Percentiles rank a stretch among this genome's conserved stretches.
These are phyloP conservation scores for Trichonephila inaurata DNA, from an alignment of 1,140 invertebrate species.

Conservation along the genomic window DNA sequence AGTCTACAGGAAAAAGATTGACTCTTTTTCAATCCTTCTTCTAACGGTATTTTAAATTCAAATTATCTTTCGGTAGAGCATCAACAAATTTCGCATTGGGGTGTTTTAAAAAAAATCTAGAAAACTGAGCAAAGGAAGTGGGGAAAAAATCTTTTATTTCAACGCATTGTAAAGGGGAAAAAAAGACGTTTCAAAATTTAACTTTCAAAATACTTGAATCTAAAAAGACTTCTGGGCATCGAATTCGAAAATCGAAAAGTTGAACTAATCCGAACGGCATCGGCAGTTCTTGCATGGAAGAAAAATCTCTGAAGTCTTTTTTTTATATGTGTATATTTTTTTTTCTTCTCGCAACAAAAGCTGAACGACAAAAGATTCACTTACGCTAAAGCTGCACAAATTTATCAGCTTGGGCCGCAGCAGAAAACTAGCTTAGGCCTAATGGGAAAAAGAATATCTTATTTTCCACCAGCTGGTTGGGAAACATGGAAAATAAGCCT, in stretches of 20 bases:
- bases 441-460: conserved; percentile 48
- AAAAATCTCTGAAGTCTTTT: not conserved
- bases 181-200: conserved; percentile 44
- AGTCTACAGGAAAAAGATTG: not conserved
- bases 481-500: conserved; percentile 55
- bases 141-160: not conserved
- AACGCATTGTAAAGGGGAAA: not conserved
- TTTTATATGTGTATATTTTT: not conserved
- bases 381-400: conserved; percentile 26
- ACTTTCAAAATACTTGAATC: conserved; percentile 58
- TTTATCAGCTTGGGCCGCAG: conserved; percentile 30
- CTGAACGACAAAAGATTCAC: conserved; percentile 43
- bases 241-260: conserved; percentile 50
- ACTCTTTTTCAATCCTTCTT: not conserved
- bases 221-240: conserved; percentile 43
- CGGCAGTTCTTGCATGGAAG: not conserved
- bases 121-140: not conserved
- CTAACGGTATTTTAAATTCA: conserved; percentile 26
- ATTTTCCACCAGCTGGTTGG: conserved; percentile 33
- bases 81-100: conserved; percentile 26
- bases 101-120: not conserved
- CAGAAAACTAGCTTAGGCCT: not conserved
- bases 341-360: conserved; percentile 11
- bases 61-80: conserved; percentile 33
- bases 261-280: conserved; percentile 46